These are phyloP conservation scores for Maniola jurtina DNA, from an alignment of 1,140 invertebrate species.

Conservation along the genomic window DNA sequence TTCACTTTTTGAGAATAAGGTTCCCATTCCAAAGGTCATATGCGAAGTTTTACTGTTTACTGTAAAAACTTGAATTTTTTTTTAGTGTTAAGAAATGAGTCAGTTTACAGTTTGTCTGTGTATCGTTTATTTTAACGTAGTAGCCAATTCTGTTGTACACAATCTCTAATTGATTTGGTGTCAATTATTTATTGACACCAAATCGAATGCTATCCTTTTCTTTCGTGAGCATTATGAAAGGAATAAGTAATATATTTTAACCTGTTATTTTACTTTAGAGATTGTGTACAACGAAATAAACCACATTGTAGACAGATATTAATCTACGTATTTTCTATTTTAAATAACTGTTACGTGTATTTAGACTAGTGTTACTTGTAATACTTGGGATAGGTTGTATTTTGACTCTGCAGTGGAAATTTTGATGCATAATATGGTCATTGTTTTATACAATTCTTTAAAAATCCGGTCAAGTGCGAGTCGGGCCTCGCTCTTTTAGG, in stretches of 20 bases:
- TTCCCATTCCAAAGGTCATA: no score
- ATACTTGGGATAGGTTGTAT: not conserved
- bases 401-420: not conserved
- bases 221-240: not conserved
- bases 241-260: no score
- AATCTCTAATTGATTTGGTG: no score
- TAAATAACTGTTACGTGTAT: not conserved
- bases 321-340: not conserved
- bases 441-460: not conserved
- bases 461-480: no score
- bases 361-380: not conserved
- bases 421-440: not conserved
- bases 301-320: constrained; percentile 5
- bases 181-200: no score
- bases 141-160: not conserved
- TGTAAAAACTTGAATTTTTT: no score
- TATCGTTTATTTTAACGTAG: not conserved
- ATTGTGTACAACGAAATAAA: not conserved
- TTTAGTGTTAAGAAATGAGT: not conserved
- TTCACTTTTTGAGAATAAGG: no score
- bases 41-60: no score
- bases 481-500: no score
- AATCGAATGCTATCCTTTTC: no score
- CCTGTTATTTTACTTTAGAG: not conserved
- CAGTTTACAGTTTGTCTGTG: not conserved